Conservation (phyloP, 2,888 invertebrate genomes). For the Didymodactylos carnosus region DNA sequence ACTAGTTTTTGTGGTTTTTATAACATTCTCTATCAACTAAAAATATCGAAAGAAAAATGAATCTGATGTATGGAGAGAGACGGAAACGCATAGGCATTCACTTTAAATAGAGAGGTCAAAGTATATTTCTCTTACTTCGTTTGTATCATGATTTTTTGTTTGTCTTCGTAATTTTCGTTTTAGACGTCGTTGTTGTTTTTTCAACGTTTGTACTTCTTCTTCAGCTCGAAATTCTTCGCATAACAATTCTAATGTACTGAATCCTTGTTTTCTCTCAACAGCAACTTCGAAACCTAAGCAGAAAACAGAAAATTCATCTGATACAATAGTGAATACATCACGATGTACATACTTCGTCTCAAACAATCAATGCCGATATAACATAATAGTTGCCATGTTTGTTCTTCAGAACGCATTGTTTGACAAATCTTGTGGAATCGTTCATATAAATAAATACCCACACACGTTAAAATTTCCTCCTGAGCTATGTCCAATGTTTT, state of each 20-base stretch:
- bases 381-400: constrained; percentile 75
- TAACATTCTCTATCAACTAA: too few relatives aligned
- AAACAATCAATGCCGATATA: constrained; percentile 44
- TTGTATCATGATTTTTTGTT: neutral
- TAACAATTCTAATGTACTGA: neutral
- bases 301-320: neutral
- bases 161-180: neutral
- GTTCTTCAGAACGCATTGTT: constrained; percentile 67
- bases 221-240: neutral
- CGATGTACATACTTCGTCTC: neutral
- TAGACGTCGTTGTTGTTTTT: neutral
- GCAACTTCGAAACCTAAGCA: neutral
- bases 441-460: constrained; percentile 77
- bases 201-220: neutral
- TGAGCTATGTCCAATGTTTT: constrained; percentile 90
- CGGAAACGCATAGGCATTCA: too few relatives aligned
- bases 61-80: neutral
- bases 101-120: too few relatives aligned
- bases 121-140: too few relatives aligned
- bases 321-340: too few relatives aligned
- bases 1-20: too few relatives aligned
- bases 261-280: neutral
- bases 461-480: constrained; percentile 78
- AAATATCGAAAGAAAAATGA: too few relatives aligned
- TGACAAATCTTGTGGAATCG: constrained; percentile 65